Evolutionary conservation across 2,888 invertebrate species (phyloP).

Genomic region (Chaetoderma sp.): DNA sequence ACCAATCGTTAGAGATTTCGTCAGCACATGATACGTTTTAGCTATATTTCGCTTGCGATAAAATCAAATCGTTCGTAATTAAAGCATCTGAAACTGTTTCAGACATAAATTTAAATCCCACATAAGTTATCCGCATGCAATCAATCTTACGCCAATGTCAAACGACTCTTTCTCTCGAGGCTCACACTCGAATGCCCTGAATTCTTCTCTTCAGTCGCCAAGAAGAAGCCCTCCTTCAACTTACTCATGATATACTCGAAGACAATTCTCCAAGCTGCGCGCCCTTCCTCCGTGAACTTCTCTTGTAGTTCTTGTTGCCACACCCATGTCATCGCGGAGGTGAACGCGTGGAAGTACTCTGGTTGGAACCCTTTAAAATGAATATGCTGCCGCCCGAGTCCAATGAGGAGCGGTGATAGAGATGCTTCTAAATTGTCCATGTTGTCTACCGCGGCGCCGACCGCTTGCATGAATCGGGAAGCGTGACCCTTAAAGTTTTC

Average conservation of each 20-base stretch:
- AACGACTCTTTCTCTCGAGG: too few species aligned
- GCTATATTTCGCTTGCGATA: too few species aligned
- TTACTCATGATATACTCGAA: conserved; percentile 49
- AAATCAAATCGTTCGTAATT: too few species aligned
- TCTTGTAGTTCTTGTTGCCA: conserved; percentile 46
- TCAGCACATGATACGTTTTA: too few species aligned
- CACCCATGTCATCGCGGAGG: conserved; percentile 45
- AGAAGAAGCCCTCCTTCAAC: conserved; percentile 45
- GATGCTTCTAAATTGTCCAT: conserved; percentile 45
- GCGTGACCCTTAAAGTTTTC: conserved; percentile 50
- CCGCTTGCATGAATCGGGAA: conserved; percentile 61
- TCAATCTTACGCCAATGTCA: too few species aligned
- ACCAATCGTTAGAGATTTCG: too few species aligned
- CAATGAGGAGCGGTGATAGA: conserved; percentile 45
- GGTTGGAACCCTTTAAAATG: conserved; percentile 50
- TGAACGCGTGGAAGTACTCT: conserved; percentile 51
- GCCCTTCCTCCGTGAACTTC: conserved; percentile 33
- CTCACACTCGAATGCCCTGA: too few species aligned
- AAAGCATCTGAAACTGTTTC: too few species aligned
- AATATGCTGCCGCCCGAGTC: conserved; percentile 50
- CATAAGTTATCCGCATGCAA: too few species aligned
- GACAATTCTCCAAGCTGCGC: conserved; percentile 40
- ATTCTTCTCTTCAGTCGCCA: conserved; percentile 20
- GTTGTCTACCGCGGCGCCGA: conserved; percentile 55
- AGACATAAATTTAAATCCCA: too few species aligned